A percentile compares a stretch with the other conserved stretches of the same genome.
Evolutionary conservation across 2,888 invertebrate species (phyloP).

Genomic region (Drosophila fungiperda): DNA sequence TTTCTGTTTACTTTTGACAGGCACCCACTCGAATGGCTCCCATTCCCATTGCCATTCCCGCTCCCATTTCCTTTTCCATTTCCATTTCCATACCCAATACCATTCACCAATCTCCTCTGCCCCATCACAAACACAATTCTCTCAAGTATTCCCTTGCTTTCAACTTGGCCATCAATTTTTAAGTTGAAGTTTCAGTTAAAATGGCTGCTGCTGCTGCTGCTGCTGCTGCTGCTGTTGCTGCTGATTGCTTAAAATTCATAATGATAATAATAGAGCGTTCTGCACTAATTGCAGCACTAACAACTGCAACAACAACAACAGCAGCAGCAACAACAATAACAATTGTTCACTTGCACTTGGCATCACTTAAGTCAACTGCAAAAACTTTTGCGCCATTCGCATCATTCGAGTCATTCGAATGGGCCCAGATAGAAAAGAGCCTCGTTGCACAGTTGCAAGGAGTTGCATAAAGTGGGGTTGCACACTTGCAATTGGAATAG

Average conservation of each 20-base stretch:
- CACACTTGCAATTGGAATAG: conserved; percentile 19
- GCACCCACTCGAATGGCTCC: conserved; percentile 29
- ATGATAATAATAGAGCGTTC: conserved; percentile 75
- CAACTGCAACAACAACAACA: conserved; percentile 26
- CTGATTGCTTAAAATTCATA: conserved; percentile 79
- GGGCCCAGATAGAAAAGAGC: conserved; percentile 38
- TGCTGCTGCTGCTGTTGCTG: conserved; percentile 35
- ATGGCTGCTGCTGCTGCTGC: conserved; percentile 16
- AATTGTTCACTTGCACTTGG: conserved; percentile 71
- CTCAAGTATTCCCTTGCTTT: conserved; percentile 13
- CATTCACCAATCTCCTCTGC: background rate
- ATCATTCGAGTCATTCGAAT: conserved; percentile 46
- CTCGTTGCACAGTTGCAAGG: conserved; percentile 7
- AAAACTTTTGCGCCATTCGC: conserved; percentile 62
- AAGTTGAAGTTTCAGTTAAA: conserved; percentile 61
- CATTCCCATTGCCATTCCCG: too few species aligned
- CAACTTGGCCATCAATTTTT: conserved; percentile 50
- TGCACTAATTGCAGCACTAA: conserved; percentile 72
- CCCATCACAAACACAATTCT: background rate
- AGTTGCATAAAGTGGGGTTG: background rate
- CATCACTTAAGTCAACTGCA: conserved; percentile 67
- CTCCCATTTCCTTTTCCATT: too few species aligned
- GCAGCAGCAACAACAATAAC: conserved; percentile 46
- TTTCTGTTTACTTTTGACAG: conserved; percentile 41
- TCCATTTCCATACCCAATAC: too few species aligned